Evolutionary conservation across 1,140 invertebrate species (phyloP), one percentile per base, ranked within the genome.

Genomic region (Neodiprion lecontei): DNA sequence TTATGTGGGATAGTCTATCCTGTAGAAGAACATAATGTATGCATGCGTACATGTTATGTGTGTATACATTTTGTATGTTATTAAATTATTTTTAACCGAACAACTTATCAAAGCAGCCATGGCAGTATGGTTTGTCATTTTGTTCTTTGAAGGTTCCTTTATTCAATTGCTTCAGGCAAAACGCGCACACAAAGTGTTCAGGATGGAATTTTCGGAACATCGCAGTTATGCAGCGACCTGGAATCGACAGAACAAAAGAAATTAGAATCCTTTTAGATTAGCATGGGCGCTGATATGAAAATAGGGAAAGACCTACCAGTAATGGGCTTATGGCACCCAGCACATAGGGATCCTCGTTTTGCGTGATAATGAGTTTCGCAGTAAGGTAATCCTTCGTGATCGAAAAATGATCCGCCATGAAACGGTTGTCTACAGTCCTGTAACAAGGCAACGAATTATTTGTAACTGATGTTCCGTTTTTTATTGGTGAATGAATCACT

Each of bases 171-270:
- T 98, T 96, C 75, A 99, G 89, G 83, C 98, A 99, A 89, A 99
- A 99, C 1, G 97, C 97, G 88, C 97, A 99, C 0, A 98, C 97
- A 85, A 99, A 99, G 89, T 99, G 98, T 88, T 99, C 98, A 0
- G 98, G 98, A 88, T 99, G 98, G 90, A 98, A 99, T 89, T 99
- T 99, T 70, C 96, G 92, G 88, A 98, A 98, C 98, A 99, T 99
- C 72, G 98, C 98, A 3, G 98, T 99, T 85, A 99, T 98, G 87
- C 98, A 99, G 14, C 98, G 95, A 73, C 98, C 95, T 92, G 85
- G 71, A 88, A 89, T 86, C 81, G 74, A 79, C 69, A 78, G 75
- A 77, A 77, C 12, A 47, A 69, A 70, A 77, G 40, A 66, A 0
- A 72, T 53, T 67, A 69, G 50, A n/a, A 69, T 70, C 75, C 5